phyloP scores from a whole-genome alignment of 2,888 invertebrate species.

The Cataglyphis livida region DNA sequence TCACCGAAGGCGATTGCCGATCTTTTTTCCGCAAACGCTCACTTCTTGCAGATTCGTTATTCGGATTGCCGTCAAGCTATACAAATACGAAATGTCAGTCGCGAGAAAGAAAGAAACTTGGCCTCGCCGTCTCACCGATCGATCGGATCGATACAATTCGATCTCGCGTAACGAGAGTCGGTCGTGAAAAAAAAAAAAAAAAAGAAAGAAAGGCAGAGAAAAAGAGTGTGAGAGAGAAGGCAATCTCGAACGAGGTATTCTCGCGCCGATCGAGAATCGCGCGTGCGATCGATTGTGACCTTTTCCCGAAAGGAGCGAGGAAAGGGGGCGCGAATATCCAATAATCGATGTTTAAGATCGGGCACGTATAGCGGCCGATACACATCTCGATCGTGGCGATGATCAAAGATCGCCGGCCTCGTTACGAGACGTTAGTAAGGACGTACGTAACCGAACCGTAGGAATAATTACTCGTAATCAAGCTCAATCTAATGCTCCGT shows the following conservation, averaged over 20 bases:
- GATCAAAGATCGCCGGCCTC: slow-evolving; percentile 79
- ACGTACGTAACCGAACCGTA: slow-evolving; percentile 78
- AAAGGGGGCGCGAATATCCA: slow-evolving; percentile 17
- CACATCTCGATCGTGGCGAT: slow-evolving; percentile 73
- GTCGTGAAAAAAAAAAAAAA: not conserved
- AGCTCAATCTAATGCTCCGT: slow-evolving; percentile 83
- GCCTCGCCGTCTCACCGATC: not conserved
- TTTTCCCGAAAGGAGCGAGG: slow-evolving; percentile 61
- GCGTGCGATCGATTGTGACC: slow-evolving; percentile 14
- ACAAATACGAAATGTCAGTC: slow-evolving; percentile 8
- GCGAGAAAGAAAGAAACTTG: not conserved
- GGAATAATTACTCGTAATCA: slow-evolving; percentile 85
- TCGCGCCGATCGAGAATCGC: not conserved
- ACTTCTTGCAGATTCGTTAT: slow-evolving; percentile 33
- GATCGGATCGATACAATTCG: not conserved
- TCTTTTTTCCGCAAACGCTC: slow-evolving; percentile 48
- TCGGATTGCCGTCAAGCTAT: not conserved
- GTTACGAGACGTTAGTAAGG: slow-evolving; percentile 73
- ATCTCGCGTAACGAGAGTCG: slow-evolving; percentile 21
- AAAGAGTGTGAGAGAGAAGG: not conserved
- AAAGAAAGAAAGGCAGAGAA: too few species aligned
- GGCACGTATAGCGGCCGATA: slow-evolving; percentile 65
- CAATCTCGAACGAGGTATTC: slow-evolving; percentile 10
- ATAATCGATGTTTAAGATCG: slow-evolving; percentile 66
- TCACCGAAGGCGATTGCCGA: slow-evolving; percentile 40